Percentiles rank a stretch among this genome's conserved stretches.
Evolutionary conservation across 2,113 vertebrate genomes (phyloP).

Genomic region (Corythaeola cristata): DNA sequence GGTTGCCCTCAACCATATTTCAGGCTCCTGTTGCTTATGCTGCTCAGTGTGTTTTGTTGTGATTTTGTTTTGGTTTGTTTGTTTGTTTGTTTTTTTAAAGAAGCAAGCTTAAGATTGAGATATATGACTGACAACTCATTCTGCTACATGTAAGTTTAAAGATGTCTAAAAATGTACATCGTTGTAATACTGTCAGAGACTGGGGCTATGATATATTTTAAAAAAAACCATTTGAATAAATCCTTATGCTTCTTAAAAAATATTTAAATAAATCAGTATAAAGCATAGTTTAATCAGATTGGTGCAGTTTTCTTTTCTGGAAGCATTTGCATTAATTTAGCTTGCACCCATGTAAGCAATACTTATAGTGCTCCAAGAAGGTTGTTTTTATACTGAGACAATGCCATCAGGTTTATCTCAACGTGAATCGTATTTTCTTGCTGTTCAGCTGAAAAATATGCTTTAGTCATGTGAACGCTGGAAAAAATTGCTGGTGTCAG

Average conservation of each 20-base stretch:
- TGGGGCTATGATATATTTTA: not conserved
- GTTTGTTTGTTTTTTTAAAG: not conserved
- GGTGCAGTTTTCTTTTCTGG: not conserved
- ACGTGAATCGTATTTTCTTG: not conserved
- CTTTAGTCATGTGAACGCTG: not conserved
- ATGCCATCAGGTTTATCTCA: not conserved
- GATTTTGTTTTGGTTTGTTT: not conserved
- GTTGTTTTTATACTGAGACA: not conserved
- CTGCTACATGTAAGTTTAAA: not conserved
- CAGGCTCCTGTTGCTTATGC: not conserved
- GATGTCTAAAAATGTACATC: not conserved
- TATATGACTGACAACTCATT: not conserved
- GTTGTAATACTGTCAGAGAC: not conserved
- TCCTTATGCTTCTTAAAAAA: not conserved
- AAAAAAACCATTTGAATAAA: not conserved
- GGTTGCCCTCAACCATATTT: not conserved
- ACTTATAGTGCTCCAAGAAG: not conserved
- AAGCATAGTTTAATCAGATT: not conserved
- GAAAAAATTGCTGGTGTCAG: not conserved
- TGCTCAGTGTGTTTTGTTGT: not conserved
- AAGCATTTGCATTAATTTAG: not conserved
- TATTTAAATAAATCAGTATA: not conserved
- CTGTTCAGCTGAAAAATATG: not conserved
- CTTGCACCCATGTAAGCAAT: rapidly evolving
- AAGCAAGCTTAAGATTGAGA: not conserved